Conservation (phyloP, 2,113 vertebrate genomes). For the Aptenodytes patagonicus region DNA sequence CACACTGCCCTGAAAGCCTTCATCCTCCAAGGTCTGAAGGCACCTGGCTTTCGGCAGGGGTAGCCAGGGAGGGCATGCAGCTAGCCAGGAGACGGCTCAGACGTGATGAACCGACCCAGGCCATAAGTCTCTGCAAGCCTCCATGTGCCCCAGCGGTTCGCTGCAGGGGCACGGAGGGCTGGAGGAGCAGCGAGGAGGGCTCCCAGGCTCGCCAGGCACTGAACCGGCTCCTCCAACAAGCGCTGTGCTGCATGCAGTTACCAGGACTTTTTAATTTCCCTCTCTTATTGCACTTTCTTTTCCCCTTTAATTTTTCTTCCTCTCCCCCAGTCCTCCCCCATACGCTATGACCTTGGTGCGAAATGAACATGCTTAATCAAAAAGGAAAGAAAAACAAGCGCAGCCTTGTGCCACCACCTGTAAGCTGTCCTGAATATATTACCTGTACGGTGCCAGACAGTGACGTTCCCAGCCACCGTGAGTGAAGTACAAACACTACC, state of each 20-base stretch:
- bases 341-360: not conserved
- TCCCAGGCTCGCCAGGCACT: not conserved
- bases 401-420: slow-evolving; percentile 53
- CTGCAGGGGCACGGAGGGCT: not conserved
- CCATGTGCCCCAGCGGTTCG: accelerated
- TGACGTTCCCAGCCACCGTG: slow-evolving; percentile 38
- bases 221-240: not conserved
- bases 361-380: not conserved
- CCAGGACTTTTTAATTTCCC: not conserved
- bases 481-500: slow-evolving; percentile 44
- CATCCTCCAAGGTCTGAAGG: not conserved
- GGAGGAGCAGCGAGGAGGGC: not conserved
- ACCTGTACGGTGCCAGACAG: slow-evolving; percentile 44
- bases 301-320: not conserved
- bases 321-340: not conserved
- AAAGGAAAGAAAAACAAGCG: slow-evolving; percentile 8
- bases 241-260: not conserved
- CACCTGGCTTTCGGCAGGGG: not conserved
- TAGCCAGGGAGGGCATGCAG: not conserved
- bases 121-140: not conserved
- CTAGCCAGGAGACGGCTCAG: not conserved
- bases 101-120: accelerated
- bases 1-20: not conserved
- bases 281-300: not conserved
- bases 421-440: slow-evolving; percentile 24